These are phyloP conservation scores for Fragum sueziense DNA, from an alignment of 2,888 invertebrate species.

Conservation along the genomic window DNA sequence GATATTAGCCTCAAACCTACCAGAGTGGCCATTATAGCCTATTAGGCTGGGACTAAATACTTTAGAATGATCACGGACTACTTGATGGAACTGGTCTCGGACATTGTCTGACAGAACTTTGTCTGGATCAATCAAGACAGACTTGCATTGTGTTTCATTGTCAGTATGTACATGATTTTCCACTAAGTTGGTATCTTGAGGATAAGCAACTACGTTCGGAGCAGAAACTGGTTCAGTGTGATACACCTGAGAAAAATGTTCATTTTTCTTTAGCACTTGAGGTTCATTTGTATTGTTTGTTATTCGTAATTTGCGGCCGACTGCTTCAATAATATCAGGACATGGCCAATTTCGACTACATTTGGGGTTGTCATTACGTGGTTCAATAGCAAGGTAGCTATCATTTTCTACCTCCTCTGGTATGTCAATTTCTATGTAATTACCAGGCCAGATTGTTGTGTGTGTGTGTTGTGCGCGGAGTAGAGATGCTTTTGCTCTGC, in stretches of 20 bases:
- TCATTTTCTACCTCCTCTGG: neutral
- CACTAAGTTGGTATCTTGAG: too few relatives aligned
- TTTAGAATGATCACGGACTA: neutral
- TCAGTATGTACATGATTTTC: neutral
- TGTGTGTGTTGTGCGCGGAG: neutral
- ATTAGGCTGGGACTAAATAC: conserved; percentile 52
- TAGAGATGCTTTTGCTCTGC: conserved; percentile 23
- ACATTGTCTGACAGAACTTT: neutral
- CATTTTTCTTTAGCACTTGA: conserved; percentile 30
- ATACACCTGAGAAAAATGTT: conserved; percentile 54
- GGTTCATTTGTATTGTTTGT: conserved; percentile 38
- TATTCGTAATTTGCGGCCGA: conserved; percentile 47
- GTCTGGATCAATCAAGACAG: neutral
- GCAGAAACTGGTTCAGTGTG: neutral
- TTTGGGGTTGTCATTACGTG: neutral
- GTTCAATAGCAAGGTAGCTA: neutral
- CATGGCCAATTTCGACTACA: neutral
- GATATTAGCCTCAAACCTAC: conserved; percentile 52
- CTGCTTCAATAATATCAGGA: conserved; percentile 33
- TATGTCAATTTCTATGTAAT: conserved; percentile 12
- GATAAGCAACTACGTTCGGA: too few relatives aligned
- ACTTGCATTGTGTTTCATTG: too few relatives aligned
- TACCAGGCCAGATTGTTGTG: conserved; percentile 49
- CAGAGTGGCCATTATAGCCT: conserved; percentile 59
- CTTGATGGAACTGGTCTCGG: neutral